phyloP scores from a whole-genome alignment of 2,113 vertebrate species.

The Grallaria varia region DNA sequence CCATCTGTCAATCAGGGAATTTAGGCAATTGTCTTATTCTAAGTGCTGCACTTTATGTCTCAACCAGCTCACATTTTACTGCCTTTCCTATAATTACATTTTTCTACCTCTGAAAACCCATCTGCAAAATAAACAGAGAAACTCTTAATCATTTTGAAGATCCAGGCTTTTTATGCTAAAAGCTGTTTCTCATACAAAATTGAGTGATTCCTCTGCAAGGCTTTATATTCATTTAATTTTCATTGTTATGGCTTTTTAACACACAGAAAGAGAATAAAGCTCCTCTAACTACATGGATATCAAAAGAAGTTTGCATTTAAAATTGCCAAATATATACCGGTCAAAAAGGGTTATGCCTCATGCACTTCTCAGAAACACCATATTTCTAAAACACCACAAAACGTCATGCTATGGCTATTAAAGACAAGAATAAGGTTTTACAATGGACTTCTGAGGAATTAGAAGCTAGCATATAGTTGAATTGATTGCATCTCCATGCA shows the following conservation, averaged over 20 bases:
- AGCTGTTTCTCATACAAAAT: constrained; percentile 40
- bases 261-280: not conserved
- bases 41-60: constrained; percentile 69
- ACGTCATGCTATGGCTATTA: not conserved
- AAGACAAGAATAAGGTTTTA: not conserved
- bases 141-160: constrained; percentile 41
- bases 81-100: constrained; percentile 67
- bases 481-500: not conserved
- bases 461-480: not conserved
- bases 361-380: not conserved
- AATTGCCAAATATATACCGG: not conserved
- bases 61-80: constrained; percentile 57
- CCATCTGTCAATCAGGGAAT: constrained; percentile 90
- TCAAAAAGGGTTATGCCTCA: not conserved
- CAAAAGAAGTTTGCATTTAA: constrained; percentile 22
- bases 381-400: not conserved
- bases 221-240: constrained; percentile 57
- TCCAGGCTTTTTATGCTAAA: constrained; percentile 45
- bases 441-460: not conserved
- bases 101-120: constrained; percentile 62
- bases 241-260: constrained; percentile 25
- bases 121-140: constrained; percentile 62
- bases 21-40: constrained; percentile 72
- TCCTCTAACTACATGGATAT: not conserved
- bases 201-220: constrained; percentile 5